Evolutionary conservation across 2,888 invertebrate genomes (phyloP), one percentile per base, ranked within the genome.

Genomic region (Synergus itoensis): DNA sequence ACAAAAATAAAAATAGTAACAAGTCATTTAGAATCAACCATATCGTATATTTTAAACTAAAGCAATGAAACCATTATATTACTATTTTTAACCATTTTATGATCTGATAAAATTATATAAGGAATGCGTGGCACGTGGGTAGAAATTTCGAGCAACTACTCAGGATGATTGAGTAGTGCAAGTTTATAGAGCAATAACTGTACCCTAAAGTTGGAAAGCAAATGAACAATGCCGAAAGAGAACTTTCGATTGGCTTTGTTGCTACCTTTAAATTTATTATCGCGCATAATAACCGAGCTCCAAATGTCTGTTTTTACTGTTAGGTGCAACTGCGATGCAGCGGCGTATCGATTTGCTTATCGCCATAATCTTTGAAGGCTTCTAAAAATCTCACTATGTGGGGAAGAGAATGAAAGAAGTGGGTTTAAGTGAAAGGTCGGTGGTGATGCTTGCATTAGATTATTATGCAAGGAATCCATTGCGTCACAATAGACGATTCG

Each of bases 301-400:
- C n/a, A 43, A 16, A n/a, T 63, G 40, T 41, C 76, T 18, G 48
- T 69, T 80, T 53, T 18, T 53, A 62, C 79, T 67, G 60, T 41
- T 43, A 63, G 28, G 53, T 28, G 64, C 79, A 79, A 62, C 48
- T 48, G 78, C 78, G 21, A 45, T 16, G 48, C 40, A 14, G 28
- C 53, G 28, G 53, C 79, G 64, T 79, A 80, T 28, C 36, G 63
- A 45, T 75, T 79, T 80, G 48, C 75, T 80, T 80, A 80, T 79
- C 41, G 73, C 9, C 43, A 60, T 60, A 60, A 60, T 60, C 60
- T 60, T 21, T 21, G 60, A 21, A 60, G 28, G 28, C 45, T 69
- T 73, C 21, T 36, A 73, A 73, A 73, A 73, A 73, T 36, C 4
- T 4, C 48, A 73, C 73, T 28, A 73, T 73, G 48, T 53, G 73